These are phyloP conservation scores for Heliconius aoede DNA, from an alignment of 2,888 invertebrate genomes.

Conservation along the genomic window DNA sequence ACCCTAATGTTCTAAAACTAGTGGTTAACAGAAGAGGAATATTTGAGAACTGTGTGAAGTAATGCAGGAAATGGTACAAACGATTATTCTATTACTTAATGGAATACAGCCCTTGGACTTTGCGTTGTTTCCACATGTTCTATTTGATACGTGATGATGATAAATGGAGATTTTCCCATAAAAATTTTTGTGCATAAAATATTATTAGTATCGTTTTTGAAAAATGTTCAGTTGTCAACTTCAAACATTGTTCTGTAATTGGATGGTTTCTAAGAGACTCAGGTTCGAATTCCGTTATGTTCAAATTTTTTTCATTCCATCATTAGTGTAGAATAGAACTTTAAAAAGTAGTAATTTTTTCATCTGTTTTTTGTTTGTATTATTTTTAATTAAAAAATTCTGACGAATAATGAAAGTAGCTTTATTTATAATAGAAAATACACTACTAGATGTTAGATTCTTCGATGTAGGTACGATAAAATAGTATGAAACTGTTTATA, in stretches of 20 bases:
- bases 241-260: not conserved
- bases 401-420: not conserved
- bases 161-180: conserved; percentile 4
- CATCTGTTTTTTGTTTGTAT: too few relatives aligned
- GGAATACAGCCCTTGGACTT: conserved; percentile 25
- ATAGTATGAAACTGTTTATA: conserved; percentile 35
- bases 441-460: not conserved
- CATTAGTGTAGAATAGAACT: too few relatives aligned
- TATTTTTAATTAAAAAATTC: too few relatives aligned
- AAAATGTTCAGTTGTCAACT: not conserved
- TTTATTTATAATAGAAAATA: not conserved
- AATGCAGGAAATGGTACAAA: conserved; percentile 62
- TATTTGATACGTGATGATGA: conserved; percentile 15
- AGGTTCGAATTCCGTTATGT: not conserved
- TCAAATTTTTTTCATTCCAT: not conserved
- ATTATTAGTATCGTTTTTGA: not conserved
- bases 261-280: not conserved
- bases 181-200: not conserved
- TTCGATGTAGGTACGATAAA: conserved; percentile 36
- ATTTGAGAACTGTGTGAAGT: conserved; percentile 62
- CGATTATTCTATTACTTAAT: conserved; percentile 27
- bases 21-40: conserved; percentile 60
- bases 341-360: too few relatives aligned
- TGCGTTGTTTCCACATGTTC: not conserved
- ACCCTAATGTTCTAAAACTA: conserved; percentile 59